Conservation (phyloP, 2,113 vertebrate species). For the Sprattus sprattus region DNA sequence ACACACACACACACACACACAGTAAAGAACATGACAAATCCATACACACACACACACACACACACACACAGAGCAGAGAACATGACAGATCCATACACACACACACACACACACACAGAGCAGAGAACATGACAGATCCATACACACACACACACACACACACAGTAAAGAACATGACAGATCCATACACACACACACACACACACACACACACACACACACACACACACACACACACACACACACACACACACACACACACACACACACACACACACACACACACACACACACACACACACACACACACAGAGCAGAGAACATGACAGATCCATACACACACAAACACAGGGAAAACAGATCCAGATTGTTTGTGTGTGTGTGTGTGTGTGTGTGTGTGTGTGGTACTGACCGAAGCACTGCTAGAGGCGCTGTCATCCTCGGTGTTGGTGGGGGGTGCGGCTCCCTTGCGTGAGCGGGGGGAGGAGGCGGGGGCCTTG, state of each 20-base stretch:
- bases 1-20: not conserved
- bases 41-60: not conserved
- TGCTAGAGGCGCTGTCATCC: slow-evolving; percentile 88
- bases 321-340: not conserved
- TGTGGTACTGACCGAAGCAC: slow-evolving; percentile 77
- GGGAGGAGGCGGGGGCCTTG: slow-evolving; percentile 83
- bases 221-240: too few species aligned
- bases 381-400: not conserved
- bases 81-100: too few species aligned
- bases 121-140: too few species aligned
- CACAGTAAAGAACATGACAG: too few species aligned
- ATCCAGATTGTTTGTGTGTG: not conserved
- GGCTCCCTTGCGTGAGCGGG: slow-evolving; percentile 81
- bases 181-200: too few species aligned
- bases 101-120: too few species aligned
- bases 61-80: too few species aligned
- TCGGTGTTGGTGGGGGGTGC: slow-evolving; percentile 82
- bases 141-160: too few species aligned
- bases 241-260: too few species aligned
- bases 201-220: too few species aligned
- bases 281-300: not conserved
- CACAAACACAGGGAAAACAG: not conserved
- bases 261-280: too few species aligned
- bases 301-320: not conserved
- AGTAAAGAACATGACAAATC: too few species aligned